Percentiles rank a stretch among this genome's conserved stretches.
These are phyloP conservation scores for Apamea anceps DNA, from an alignment of 2,888 invertebrate genomes.

Conservation along the genomic window DNA sequence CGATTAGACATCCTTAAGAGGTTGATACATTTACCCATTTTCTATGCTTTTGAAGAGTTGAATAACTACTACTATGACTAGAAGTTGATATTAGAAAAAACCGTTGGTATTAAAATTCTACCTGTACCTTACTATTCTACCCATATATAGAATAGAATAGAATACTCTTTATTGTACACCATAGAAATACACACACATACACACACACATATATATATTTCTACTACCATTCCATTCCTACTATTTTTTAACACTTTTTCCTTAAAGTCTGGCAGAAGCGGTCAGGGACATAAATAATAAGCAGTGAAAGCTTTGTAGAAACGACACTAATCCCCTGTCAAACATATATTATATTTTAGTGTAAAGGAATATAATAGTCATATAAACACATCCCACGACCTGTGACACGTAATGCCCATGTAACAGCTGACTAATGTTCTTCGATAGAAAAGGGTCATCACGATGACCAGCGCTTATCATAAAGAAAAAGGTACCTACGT, in stretches of 20 bases:
- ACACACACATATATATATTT: no score
- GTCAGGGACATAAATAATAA: not conserved
- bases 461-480: conserved; percentile 38
- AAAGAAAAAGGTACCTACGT: conserved; percentile 16
- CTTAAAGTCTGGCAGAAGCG: not conserved
- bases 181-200: no score
- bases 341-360: conserved; percentile 2
- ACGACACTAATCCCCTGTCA: conserved; percentile 41
- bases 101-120: not conserved
- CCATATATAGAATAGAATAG: no score
- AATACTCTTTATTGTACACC: no score
- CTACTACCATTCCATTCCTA: not conserved
- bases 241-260: not conserved
- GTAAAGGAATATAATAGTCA: conserved; percentile 4
- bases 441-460: conserved; percentile 38
- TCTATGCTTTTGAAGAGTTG: not conserved
- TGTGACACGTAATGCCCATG: conserved; percentile 27
- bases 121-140: not conserved
- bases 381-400: conserved; percentile 13
- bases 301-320: conserved; percentile 21
- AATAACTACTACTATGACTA: no score
- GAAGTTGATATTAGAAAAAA: not conserved
- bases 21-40: not conserved
- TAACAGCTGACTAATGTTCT: conserved; percentile 45
- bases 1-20: no score